A percentile compares a stretch with the other conserved stretches of the same genome.
Conservation (phyloP, 2,797 vertebrate species). For the Cuniculus paca region DNA sequence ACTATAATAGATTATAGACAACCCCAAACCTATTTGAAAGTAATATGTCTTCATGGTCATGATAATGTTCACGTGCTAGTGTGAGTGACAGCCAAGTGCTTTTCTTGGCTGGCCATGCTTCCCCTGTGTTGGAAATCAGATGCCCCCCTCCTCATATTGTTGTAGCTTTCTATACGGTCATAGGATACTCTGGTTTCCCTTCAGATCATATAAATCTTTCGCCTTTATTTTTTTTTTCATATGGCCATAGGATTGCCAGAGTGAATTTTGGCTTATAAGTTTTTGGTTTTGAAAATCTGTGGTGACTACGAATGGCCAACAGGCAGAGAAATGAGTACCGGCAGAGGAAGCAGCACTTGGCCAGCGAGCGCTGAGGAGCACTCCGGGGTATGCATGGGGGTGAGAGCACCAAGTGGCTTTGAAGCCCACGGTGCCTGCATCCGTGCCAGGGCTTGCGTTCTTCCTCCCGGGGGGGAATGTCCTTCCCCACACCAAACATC, state of each 20-base stretch:
- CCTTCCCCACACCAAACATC: neutral
- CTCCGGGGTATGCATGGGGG: accelerated
- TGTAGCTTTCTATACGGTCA: neutral
- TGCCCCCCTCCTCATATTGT: accelerated
- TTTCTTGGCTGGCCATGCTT: neutral
- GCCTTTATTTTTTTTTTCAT: no score
- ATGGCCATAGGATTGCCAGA: neutral
- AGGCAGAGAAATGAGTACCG: neutral
- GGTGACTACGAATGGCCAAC: neutral
- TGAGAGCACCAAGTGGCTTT: accelerated
- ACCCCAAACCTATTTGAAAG: neutral
- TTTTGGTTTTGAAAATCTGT: neutral
- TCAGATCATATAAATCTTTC: no score
- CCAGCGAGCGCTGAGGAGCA: neutral
- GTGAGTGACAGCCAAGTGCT: neutral
- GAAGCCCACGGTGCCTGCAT: neutral
- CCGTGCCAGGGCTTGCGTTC: neutral
- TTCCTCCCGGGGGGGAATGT: neutral
- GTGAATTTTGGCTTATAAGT: neutral
- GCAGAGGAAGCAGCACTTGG: no score
- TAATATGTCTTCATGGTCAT: neutral
- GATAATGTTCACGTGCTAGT: neutral
- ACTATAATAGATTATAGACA: neutral
- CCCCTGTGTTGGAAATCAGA: neutral
- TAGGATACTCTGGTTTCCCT: no score